Base-by-base conservation (phyloP, 2,888 invertebrate species). In the Heptascelio sp. region DNA sequence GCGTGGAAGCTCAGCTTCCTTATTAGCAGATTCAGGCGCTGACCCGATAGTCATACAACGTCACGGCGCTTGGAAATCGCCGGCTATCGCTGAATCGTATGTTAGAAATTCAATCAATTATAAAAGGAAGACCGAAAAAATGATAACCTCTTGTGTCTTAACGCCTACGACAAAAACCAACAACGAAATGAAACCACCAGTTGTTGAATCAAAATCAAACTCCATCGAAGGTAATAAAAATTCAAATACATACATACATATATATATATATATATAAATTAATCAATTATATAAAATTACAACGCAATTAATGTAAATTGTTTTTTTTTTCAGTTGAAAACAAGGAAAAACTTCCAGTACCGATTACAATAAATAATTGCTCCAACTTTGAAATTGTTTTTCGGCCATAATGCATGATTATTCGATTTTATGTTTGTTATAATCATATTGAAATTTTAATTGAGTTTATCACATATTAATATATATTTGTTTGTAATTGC, bases 21-120 rank as follows among this genome's bases (percentile, higher is more conserved):
- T 87, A 43, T 51, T 84, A n/a, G 80, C 78, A 49, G 76, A 87
- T 21, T 80, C 72, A 46, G 85, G 86, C 1, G 80, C 68, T 49
- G 79, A 82, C 30, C 59, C 80, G 6, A 43, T 67, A 2, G 49
- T 55, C 21, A 68, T 85, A 46, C 80, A 85, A 49, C 67, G 84
- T 26, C 83, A 82, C 34, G 71, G 75, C 0, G 79, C 59, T 5
- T 81, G 75, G 73, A 84, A 78, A 57, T 80, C 75, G 8, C 60
- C 40, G 3, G 43, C 60, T 1, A 26, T 80, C 21, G 78, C 84
- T 23, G 75, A 75, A 75, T 55, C 57, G 11, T 75, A 76, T 60
- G 76, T 76, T 15, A 37, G 49, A 65, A 75, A 26, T 34, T 75
- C 65, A 13, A 5, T 75, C 46, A 30, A 17, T 75, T 75, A 75